These are phyloP conservation scores for Drosophila parthenogenetica DNA, from an alignment of 2,888 invertebrate genomes.

Conservation along the genomic window DNA sequence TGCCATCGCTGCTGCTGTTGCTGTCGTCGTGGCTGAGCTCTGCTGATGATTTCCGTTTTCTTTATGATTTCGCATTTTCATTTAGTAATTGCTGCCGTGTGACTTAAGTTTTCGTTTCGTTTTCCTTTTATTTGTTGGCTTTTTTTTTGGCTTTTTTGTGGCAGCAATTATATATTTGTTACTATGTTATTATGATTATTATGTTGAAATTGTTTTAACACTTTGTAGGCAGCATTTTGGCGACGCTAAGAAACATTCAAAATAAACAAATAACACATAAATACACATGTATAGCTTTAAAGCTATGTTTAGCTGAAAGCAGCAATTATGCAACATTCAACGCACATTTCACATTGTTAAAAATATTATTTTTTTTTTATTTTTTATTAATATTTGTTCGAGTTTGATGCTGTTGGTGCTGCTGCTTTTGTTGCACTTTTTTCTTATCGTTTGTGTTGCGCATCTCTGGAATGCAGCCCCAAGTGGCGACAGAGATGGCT, in stretches of 20 bases:
- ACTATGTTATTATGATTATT: constrained; percentile 48
- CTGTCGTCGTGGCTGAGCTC: constrained; percentile 56
- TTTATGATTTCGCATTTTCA: constrained; percentile 80
- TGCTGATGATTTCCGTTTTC: constrained; percentile 77
- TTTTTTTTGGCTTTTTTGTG: constrained; percentile 21
- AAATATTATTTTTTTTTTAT: constrained; percentile 24
- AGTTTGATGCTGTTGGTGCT: constrained; percentile 34
- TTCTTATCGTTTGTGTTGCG: constrained; percentile 67
- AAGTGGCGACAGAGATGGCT: constrained; percentile 19
- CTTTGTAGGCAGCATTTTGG: constrained; percentile 63
- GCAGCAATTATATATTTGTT: constrained; percentile 26
- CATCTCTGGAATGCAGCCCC: constrained; percentile 74
- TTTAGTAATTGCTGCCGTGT: constrained; percentile 61
- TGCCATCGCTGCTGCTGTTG: constrained; percentile 38
- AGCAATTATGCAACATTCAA: constrained; percentile 44
- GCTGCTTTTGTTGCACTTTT: constrained; percentile 54
- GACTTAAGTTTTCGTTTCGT: constrained; percentile 39
- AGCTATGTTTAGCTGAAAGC: background rate
- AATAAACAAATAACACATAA: constrained; percentile 31
- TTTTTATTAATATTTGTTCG: constrained; percentile 36
- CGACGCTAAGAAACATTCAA: constrained; percentile 44
- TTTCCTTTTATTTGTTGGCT: constrained; percentile 12
- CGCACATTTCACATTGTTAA: constrained; percentile 50
- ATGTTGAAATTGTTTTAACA: constrained; percentile 66
- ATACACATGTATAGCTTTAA: background rate